phyloP scores from a whole-genome alignment of 2,113 vertebrate genomes.

The Cochlearius cochlearius region DNA sequence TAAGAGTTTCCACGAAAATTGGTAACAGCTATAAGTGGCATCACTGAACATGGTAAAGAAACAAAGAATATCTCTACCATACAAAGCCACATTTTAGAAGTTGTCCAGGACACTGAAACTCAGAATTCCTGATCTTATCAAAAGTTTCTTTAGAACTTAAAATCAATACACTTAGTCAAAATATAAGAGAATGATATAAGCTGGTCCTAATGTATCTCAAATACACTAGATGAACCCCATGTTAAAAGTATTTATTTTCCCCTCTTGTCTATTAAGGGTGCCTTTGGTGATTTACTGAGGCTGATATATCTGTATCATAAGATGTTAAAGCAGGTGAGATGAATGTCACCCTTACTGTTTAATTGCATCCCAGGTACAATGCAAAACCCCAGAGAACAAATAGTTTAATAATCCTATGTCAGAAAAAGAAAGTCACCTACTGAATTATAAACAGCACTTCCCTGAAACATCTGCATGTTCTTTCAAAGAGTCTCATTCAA shows the following conservation, averaged over 20 bases:
- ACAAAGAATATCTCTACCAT: not conserved
- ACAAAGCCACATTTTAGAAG: not conserved
- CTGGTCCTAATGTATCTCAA: not conserved
- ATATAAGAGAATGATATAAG: not conserved
- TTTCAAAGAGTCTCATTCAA: not conserved
- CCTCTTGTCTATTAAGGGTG: not conserved
- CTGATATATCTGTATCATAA: not conserved
- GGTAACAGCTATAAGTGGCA: not conserved
- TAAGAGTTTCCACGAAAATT: not conserved
- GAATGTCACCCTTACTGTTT: not conserved
- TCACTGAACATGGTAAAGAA: not conserved
- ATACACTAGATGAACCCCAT: not conserved
- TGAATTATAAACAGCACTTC: not conserved
- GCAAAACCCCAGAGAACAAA: not conserved
- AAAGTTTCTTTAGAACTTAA: not conserved
- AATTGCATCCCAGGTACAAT: not conserved
- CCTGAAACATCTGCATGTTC: not conserved
- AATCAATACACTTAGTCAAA: not conserved
- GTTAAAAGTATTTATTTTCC: not conserved
- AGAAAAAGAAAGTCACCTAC: not conserved
- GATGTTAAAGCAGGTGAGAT: not conserved
- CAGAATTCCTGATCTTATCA: not conserved
- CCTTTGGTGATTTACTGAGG: not conserved
- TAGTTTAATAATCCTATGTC: not conserved
- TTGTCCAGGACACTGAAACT: not conserved